phyloP scores from a whole-genome alignment of 2,888 invertebrate genomes.

The Cylloceria caligata region DNA sequence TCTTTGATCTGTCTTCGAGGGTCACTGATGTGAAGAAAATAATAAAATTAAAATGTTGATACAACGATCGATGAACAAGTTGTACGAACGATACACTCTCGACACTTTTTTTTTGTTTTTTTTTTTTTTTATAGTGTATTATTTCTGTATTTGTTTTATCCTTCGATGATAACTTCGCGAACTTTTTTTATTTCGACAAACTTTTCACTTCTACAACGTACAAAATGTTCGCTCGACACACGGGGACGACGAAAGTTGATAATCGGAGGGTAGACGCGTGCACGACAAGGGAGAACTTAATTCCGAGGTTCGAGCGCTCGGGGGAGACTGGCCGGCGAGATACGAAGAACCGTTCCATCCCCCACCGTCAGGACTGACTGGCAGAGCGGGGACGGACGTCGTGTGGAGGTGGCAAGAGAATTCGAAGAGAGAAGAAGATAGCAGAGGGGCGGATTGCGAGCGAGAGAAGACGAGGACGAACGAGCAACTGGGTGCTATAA shows the following conservation, averaged over 20 bases:
- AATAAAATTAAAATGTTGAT: background rate
- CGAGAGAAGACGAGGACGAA: conserved; percentile 47
- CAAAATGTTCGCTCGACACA: conserved; percentile 15
- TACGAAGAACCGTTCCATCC: conserved; percentile 67
- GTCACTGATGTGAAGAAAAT: background rate
- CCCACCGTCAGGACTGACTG: conserved; percentile 53
- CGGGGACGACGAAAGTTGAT: conserved; percentile 2
- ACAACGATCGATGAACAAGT: background rate
- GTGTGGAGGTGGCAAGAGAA: conserved; percentile 40
- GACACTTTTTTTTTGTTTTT: background rate
- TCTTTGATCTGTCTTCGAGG: too few relatives aligned
- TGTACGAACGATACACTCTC: background rate
- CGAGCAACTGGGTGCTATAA: conserved; percentile 62
- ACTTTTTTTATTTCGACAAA: background rate
- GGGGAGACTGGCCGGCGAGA: conserved; percentile 71
- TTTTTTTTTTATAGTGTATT: background rate
- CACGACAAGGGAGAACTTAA: conserved; percentile 41
- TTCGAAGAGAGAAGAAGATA: conserved; percentile 16
- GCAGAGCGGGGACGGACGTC: conserved; percentile 58
- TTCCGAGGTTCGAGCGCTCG: conserved; percentile 68
- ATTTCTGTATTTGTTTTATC: background rate
- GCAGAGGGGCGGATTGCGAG: background rate
- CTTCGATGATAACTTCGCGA: too few relatives aligned
- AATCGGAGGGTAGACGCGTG: background rate
- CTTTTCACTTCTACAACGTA: background rate